Conservation (phyloP, 2,888 invertebrate species). For the Pachydiplax longipennis region DNA sequence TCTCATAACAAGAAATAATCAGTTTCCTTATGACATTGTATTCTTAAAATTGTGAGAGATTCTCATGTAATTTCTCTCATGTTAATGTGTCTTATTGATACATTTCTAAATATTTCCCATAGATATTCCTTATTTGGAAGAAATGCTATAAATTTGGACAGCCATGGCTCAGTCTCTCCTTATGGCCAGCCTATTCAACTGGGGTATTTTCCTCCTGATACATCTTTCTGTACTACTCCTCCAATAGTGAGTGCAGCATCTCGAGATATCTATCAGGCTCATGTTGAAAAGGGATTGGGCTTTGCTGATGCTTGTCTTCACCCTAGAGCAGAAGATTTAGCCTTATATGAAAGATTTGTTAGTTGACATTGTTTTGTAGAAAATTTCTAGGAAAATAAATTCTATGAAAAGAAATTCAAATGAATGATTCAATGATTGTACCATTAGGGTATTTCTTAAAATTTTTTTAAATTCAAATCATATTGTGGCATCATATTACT, state of each 20-base stretch:
- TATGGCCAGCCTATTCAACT: slow-evolving; percentile 67
- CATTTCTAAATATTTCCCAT: slow-evolving; percentile 52
- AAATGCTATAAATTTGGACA: slow-evolving; percentile 65
- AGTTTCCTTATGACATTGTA: too few relatives aligned
- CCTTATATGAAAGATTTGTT: slow-evolving; percentile 6
- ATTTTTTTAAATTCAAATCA: too few relatives aligned
- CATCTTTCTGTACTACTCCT: slow-evolving; percentile 69
- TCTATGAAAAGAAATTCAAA: too few relatives aligned
- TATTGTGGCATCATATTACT: too few relatives aligned
- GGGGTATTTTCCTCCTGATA: slow-evolving; percentile 71
- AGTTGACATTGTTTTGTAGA: neutral
- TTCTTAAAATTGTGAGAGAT: too few relatives aligned
- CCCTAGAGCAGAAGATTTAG: neutral
- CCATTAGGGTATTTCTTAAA: too few relatives aligned
- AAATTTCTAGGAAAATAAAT: too few relatives aligned
- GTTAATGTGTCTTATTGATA: neutral
- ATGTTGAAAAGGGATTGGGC: slow-evolving; percentile 64
- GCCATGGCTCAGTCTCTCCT: slow-evolving; percentile 54
- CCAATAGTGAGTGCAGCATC: slow-evolving; percentile 71
- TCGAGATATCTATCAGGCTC: slow-evolving; percentile 73
- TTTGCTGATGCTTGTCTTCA: neutral
- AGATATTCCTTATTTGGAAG: slow-evolving; percentile 73
- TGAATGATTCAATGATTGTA: too few relatives aligned
- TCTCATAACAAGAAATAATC: too few relatives aligned
- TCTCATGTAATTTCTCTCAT: neutral